Percentiles rank a stretch among this genome's conserved stretches.
Evolutionary conservation across 2,113 vertebrate species (phyloP).

Genomic region (Strix uralensis): DNA sequence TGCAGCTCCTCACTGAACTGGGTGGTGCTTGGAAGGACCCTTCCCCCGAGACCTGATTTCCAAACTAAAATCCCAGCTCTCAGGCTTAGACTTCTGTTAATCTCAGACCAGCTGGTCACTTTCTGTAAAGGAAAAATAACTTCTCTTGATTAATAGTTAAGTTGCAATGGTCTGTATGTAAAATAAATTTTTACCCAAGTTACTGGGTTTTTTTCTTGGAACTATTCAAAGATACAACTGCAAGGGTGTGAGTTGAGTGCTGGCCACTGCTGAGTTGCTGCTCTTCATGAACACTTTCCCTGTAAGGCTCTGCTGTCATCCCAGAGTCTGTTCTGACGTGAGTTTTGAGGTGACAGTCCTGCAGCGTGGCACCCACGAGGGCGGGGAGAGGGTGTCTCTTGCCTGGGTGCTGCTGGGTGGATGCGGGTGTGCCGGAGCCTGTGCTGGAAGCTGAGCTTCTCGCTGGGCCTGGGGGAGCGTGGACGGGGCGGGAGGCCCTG

Average conservation of each 20-base stretch:
- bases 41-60: not conserved
- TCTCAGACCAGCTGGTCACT: conserved; percentile 30
- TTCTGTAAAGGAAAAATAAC: conserved; percentile 23
- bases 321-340: not conserved
- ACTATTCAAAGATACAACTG: not conserved
- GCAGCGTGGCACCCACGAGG: not conserved
- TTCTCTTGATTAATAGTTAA: conserved; percentile 62
- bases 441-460: not conserved
- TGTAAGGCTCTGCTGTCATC: not conserved
- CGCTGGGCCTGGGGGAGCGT: not conserved
- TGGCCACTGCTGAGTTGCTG: not conserved
- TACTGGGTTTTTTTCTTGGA: not conserved
- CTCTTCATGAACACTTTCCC: not conserved
- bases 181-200: conserved; percentile 80
- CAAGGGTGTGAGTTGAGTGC: not conserved
- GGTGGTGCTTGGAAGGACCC: not conserved
- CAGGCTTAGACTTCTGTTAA: conserved; percentile 38
- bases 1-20: not conserved
- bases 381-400: not conserved
- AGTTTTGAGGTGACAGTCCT: not conserved
- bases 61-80: conserved; percentile 32
- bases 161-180: conserved; percentile 73
- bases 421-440: not conserved
- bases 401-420: not conserved
- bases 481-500: not conserved